A percentile compares a stretch with the other conserved stretches of the same genome.
phyloP scores from a whole-genome alignment of 2,113 vertebrate genomes.

The Xiphophorus maculatus region DNA sequence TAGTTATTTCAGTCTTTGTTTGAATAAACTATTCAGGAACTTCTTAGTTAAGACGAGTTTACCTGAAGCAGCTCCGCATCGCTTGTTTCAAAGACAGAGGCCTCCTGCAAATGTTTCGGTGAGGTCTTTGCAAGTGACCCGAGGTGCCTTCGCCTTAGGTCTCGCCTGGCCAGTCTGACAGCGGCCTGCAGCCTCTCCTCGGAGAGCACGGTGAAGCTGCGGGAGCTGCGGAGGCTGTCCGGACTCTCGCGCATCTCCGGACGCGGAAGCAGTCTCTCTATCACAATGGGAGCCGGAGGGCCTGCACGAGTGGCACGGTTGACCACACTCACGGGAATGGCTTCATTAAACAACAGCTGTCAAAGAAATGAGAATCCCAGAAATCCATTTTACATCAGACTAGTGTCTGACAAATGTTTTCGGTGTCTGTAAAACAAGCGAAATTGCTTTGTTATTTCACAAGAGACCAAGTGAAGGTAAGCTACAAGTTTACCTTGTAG shows the following conservation, averaged over 20 bases:
- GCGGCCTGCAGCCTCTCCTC: constrained; percentile 89
- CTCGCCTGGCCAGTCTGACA: constrained; percentile 86
- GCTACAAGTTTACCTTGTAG: not conserved
- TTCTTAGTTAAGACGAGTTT: not conserved
- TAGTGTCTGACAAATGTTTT: not conserved
- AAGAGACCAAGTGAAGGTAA: not conserved
- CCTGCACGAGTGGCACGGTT: constrained; percentile 82
- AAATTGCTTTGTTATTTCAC: not conserved
- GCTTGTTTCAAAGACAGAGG: constrained; percentile 35
- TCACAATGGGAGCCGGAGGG: constrained; percentile 84
- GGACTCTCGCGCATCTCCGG: constrained; percentile 35
- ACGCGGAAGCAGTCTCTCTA: constrained; percentile 84
- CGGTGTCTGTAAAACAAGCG: not conserved
- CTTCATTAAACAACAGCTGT: constrained; percentile 89
- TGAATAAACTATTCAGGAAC: not conserved
- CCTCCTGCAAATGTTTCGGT: constrained; percentile 23
- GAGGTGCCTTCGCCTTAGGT: constrained; percentile 81
- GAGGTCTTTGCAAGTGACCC: constrained; percentile 57
- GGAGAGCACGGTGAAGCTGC: constrained; percentile 86
- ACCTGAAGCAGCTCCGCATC: constrained; percentile 50
- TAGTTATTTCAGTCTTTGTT: not conserved
- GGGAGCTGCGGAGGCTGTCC: constrained; percentile 68
- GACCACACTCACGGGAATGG: constrained; percentile 70
- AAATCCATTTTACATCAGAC: not conserved
- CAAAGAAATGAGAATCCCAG: not conserved